Evolutionary conservation across 2,888 invertebrate species (phyloP).

Genomic region (Helobdella robusta): DNA sequence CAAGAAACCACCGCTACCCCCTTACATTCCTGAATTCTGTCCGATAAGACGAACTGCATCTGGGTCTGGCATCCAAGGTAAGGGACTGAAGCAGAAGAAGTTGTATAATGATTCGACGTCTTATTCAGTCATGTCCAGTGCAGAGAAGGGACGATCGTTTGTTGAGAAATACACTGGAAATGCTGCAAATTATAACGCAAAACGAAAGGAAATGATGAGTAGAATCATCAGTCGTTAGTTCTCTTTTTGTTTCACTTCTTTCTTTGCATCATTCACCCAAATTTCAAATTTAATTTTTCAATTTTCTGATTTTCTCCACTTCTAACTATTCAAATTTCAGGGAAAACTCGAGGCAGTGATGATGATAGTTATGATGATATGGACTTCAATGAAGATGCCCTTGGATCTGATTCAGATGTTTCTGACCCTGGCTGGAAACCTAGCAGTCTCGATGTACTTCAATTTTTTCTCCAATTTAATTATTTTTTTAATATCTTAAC

Average conservation of each 20-base stretch:
- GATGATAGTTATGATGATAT: slow-evolving; percentile 26
- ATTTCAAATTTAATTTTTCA: no score
- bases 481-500: no score
- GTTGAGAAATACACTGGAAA: no score
- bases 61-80: slow-evolving; percentile 12
- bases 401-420: slow-evolving; percentile 23
- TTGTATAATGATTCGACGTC: background rate
- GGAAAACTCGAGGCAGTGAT: slow-evolving; percentile 23
- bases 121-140: no score
- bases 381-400: background rate
- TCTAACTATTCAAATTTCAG: background rate
- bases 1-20: slow-evolving; percentile 42
- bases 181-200: background rate
- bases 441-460: no score
- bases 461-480: no score
- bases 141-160: no score
- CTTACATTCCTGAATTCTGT: slow-evolving; percentile 43
- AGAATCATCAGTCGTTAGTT: slow-evolving; percentile 4
- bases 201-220: slow-evolving; percentile 1
- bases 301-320: no score
- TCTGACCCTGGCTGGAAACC: slow-evolving; percentile 28
- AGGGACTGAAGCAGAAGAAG: slow-evolving; percentile 1
- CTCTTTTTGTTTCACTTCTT: no score
- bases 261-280: no score
- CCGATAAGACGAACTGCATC: slow-evolving; percentile 33